Conservation (phyloP, 2,113 vertebrate genomes). For the Ptyas mucosa region DNA sequence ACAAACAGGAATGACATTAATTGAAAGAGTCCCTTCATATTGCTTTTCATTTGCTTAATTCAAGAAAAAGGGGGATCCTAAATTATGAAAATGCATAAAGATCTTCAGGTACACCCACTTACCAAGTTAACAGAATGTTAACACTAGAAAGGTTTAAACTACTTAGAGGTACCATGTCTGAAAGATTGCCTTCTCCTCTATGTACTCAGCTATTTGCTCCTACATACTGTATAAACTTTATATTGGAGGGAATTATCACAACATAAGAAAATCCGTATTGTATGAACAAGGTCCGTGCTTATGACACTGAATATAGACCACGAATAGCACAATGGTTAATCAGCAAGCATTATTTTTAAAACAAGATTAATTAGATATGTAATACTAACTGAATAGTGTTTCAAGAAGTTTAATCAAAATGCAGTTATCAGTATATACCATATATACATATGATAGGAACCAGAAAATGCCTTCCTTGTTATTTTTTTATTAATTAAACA, state of each 20-base stretch:
- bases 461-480: neutral
- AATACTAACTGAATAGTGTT: neutral
- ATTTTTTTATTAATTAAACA: neutral
- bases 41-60: neutral
- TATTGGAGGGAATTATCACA: neutral
- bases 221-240: neutral
- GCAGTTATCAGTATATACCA: no score
- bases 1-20: slow-evolving; percentile 22
- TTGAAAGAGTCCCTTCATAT: neutral
- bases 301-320: neutral
- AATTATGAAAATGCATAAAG: neutral
- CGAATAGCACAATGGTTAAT: neutral
- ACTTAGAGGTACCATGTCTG: neutral
- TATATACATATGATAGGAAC: no score
- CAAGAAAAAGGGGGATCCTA: neutral
- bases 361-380: neutral
- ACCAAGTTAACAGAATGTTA: neutral
- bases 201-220: neutral
- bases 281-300: neutral
- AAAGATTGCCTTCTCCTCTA: neutral
- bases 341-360: neutral
- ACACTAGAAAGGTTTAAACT: neutral
- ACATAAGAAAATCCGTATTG: neutral
- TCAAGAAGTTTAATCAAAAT: no score
- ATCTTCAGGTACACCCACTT: neutral